phyloP scores from a whole-genome alignment of 2,113 vertebrate species.

The Pundamilia nyererei region DNA sequence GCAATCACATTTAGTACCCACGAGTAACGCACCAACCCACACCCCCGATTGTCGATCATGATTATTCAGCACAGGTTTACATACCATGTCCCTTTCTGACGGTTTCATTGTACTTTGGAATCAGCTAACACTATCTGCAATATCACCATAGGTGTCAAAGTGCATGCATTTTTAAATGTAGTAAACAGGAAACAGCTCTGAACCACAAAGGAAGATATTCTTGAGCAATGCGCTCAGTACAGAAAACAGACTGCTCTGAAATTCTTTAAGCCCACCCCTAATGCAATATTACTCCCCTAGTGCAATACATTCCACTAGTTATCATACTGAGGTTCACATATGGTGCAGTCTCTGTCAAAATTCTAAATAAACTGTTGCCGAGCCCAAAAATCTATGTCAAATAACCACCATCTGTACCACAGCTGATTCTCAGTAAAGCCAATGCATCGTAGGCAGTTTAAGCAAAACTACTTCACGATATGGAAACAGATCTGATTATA shows the following conservation, averaged over 20 bases:
- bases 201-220: constrained; percentile 12
- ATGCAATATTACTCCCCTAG: constrained; percentile 15
- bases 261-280: constrained; percentile 9
- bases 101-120: neutral
- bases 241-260: neutral
- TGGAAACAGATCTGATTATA: constrained; percentile 50
- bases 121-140: neutral
- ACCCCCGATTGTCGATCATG: neutral
- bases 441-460: constrained; percentile 33
- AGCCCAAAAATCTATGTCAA: constrained; percentile 48
- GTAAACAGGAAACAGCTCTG: constrained; percentile 4
- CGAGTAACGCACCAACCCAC: neutral
- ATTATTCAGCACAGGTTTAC: neutral
- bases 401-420: constrained; percentile 41
- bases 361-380: constrained; percentile 48
- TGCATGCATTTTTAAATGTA: neutral
- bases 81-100: neutral
- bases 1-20: neutral
- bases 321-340: constrained; percentile 28
- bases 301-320: constrained; percentile 29
- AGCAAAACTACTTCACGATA: constrained; percentile 38
- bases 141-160: constrained; percentile 5
- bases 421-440: constrained; percentile 48
- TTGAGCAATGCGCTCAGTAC: neutral
- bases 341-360: constrained; percentile 29